Conservation (phyloP, 2,113 vertebrate genomes). For the Varanus salvator region DNA sequence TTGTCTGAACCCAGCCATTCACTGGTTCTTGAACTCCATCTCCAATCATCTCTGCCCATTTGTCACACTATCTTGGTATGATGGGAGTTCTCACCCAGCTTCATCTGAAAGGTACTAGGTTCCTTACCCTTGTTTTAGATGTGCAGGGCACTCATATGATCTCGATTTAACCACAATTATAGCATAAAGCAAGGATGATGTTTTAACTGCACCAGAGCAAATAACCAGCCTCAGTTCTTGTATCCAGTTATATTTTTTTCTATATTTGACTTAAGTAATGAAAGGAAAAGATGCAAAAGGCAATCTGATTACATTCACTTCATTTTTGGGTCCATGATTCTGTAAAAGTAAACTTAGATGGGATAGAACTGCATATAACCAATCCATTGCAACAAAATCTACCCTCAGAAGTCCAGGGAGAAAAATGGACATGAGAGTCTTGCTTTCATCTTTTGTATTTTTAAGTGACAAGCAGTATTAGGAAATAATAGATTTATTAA, state of each 20-base stretch:
- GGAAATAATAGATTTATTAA: not conserved
- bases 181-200: not conserved
- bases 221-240: conserved; percentile 2
- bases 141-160: not conserved
- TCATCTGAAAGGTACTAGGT: not conserved
- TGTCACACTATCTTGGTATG: not conserved
- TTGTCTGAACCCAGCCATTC: too few relatives aligned
- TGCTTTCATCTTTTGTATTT: not conserved
- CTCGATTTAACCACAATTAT: conserved; percentile 11
- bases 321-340: conserved; percentile 33
- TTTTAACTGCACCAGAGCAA: not conserved
- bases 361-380: not conserved
- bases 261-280: conserved; percentile 25
- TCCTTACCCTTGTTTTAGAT: not conserved
- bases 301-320: conserved; percentile 22
- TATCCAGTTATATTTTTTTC: conserved; percentile 1
- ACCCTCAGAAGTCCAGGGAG: conserved; percentile 30
- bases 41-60: not conserved
- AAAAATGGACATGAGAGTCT: not conserved
- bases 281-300: conserved; percentile 14
- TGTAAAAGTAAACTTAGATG: conserved; percentile 36
- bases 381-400: conserved; percentile 24
- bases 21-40: not conserved
- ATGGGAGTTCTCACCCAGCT: not conserved
- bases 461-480: not conserved